These are phyloP conservation scores for Bathynomus jamesi DNA, from an alignment of 1,140 invertebrate genomes.

Conservation along the genomic window DNA sequence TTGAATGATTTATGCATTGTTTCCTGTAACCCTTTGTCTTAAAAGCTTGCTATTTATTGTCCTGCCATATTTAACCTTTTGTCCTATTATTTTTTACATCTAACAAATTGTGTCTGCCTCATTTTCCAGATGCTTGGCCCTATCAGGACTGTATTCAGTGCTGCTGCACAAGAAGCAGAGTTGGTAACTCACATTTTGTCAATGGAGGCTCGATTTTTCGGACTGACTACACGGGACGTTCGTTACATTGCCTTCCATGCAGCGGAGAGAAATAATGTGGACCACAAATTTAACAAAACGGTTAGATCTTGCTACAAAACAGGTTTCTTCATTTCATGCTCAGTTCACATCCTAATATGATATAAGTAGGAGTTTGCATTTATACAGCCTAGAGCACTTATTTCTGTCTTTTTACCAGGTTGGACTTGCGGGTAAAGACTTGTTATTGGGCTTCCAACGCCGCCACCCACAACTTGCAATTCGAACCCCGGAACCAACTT, in stretches of 20 bases:
- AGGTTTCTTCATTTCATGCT: conserved; percentile 9
- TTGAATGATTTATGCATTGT: no score
- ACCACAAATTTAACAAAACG: conserved; percentile 28
- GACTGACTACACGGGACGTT: conserved; percentile 22
- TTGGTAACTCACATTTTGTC: conserved; percentile 16
- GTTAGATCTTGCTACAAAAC: conserved; percentile 14
- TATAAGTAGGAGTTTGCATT: conserved; percentile 5
- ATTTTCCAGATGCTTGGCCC: no score
- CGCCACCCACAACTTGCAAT: conserved; percentile 21
- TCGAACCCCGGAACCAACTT: conserved; percentile 16
- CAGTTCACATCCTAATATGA: conserved; percentile 12
- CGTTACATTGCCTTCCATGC: conserved; percentile 18
- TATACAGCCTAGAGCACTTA: not conserved
- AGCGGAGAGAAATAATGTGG: conserved; percentile 10
- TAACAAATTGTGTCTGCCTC: no score
- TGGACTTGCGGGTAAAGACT: conserved; percentile 17
- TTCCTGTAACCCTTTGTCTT: no score
- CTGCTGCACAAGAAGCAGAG: conserved; percentile 19
- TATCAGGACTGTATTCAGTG: conserved; percentile 23
- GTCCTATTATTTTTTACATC: no score
- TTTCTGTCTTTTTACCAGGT: conserved; percentile 18
- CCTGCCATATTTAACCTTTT: no score
- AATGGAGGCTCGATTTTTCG: conserved; percentile 15
- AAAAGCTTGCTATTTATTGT: no score
- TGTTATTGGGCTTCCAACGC: no score